A percentile compares a stretch with the other conserved stretches of the same genome.
Conservation (phyloP, 2,888 invertebrate genomes). For the Minunthozetes semirufus region DNA sequence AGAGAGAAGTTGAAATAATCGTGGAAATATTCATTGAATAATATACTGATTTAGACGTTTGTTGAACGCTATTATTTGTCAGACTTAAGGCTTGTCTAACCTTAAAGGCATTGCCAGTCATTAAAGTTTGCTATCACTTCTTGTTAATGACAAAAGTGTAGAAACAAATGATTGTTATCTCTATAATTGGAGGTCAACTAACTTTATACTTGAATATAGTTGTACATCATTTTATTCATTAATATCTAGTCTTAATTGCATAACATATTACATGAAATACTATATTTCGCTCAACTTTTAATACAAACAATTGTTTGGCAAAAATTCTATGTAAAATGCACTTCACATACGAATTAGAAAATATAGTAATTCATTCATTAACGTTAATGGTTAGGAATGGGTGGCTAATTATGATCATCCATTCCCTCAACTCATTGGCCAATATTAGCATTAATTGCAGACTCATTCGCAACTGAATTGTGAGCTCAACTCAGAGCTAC, state of each 20-base stretch:
- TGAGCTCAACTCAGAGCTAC: neutral
- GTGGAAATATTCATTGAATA: neutral
- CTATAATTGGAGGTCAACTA: constrained; percentile 22
- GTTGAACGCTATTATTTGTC: neutral
- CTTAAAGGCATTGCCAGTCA: constrained; percentile 19
- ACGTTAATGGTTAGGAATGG: constrained; percentile 7
- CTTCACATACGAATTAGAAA: constrained; percentile 4
- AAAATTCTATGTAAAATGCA: too few relatives aligned
- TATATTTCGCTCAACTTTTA: neutral
- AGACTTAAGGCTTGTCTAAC: neutral
- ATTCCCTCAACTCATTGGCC: neutral
- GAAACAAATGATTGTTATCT: constrained; percentile 23
- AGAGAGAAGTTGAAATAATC: too few relatives aligned
- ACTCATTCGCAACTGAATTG: neutral
- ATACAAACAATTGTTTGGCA: neutral
- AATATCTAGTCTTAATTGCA: constrained; percentile 1
- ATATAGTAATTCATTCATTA: constrained; percentile 1
- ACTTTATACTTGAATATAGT: neutral
- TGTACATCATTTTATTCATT: constrained; percentile 23
- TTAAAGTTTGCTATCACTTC: constrained; percentile 11
- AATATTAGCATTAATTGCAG: neutral
- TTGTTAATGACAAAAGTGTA: constrained; percentile 28
- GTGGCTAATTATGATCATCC: constrained; percentile 12
- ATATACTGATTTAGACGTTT: constrained; percentile 14
- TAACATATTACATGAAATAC: neutral